Conservation (phyloP, 2,888 invertebrate genomes). For the Megastigmus dorsalis region DNA sequence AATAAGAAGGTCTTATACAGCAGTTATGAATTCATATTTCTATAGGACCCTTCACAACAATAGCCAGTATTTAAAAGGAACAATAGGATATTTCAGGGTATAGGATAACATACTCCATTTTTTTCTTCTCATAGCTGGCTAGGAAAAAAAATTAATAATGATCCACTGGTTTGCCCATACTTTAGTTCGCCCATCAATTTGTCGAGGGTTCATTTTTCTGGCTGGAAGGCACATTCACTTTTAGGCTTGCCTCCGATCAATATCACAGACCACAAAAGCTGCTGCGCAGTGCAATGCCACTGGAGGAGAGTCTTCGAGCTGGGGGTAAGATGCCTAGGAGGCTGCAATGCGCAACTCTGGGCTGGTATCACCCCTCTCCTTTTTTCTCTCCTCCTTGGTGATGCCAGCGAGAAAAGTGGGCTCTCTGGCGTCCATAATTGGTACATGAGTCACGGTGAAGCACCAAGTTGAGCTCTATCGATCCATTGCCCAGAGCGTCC, state of each 20-base stretch:
- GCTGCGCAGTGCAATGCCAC: constrained; percentile 66
- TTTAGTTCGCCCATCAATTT: constrained; percentile 46
- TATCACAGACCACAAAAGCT: constrained; percentile 68
- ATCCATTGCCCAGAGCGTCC: constrained; percentile 62
- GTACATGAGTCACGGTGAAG: constrained; percentile 68
- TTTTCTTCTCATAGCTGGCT: neutral
- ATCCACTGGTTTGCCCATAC: constrained; percentile 59
- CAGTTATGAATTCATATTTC: constrained; percentile 65
- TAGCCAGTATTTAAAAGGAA: constrained; percentile 55
- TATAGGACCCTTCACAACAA: constrained; percentile 61
- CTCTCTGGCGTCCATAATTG: constrained; percentile 64
- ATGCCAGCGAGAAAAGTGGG: constrained; percentile 63
- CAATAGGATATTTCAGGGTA: constrained; percentile 60
- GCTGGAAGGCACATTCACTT: constrained; percentile 32
- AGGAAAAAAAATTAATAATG: constrained; percentile 60
- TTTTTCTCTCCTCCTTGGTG: constrained; percentile 62
- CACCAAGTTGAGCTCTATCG: constrained; percentile 61
- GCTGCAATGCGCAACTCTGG: constrained; percentile 60
- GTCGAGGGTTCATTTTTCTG: constrained; percentile 35
- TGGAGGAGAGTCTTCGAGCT: constrained; percentile 27
- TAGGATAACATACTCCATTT: constrained; percentile 27
- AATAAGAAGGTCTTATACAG: neutral
- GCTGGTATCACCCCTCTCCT: constrained; percentile 46
- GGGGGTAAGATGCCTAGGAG: constrained; percentile 59
- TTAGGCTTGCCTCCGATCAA: constrained; percentile 67